Evolutionary conservation across 2,113 vertebrate genomes (phyloP), one percentile per base, ranked within the genome.

Genomic region (Gavialis gangeticus): DNA sequence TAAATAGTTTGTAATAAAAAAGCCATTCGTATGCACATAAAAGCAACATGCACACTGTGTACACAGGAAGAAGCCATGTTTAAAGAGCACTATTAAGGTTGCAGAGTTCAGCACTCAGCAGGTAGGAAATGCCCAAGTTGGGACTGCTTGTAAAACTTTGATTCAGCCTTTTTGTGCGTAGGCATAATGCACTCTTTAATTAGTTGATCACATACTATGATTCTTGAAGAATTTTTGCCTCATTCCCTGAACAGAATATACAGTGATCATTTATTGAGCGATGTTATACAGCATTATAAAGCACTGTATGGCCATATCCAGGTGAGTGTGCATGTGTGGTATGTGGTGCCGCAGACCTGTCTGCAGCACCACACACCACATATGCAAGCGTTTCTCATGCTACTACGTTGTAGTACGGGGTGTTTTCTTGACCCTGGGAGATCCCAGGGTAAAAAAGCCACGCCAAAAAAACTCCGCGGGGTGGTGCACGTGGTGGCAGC

Each of bases 1-100:
- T 19, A 66, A 92, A 91, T 16, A 84, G 87, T 84, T 94, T 84
- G 92, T 85, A 85, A 94, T 96, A 93, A 94, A 94, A 96, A 92
- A 89, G 95, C 95, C 87, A 22, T 96, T 94, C 92, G 90, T 18
- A 14, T 5, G 28, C 16, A 66, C 64, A 28, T 67, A 92, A 62
- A 62, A 75, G 77, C 66, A 57, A 81, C 60, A 24, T 71, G 60
- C 59, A 82, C 67, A 73, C 91, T 94, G 77, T 79, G 46, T 75
- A 89, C 60, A 10, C 54, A 77, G 79, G 85, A 46, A 46, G 90
- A 92, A 96, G 75, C 87, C 79, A 10, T 58, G 21, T 34, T 94
- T 69, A 91, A 90, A 69, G 79, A 85, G 69, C 67, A 18, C 18
- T 64, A 14, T 79, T 92, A 91, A 56, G 54, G 59, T 78, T 90